These are phyloP conservation scores for Sebastes melanostomus DNA, from an alignment of 2,797 vertebrate genomes.

Conservation along the genomic window DNA sequence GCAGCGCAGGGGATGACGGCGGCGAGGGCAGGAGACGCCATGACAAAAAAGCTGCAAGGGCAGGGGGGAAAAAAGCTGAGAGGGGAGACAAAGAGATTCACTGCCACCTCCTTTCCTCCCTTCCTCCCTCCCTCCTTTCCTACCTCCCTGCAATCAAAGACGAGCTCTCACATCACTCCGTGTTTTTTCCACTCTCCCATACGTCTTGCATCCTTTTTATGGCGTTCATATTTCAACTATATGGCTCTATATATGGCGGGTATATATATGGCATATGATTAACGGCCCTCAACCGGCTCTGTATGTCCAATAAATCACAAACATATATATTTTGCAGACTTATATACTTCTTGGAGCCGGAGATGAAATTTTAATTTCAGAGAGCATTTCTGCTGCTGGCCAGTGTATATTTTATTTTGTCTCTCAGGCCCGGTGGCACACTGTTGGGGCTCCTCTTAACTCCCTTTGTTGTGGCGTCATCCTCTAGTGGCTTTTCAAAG, in stretches of 20 bases:
- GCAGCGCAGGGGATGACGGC: constrained; percentile 58
- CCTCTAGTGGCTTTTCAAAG: constrained; percentile 13
- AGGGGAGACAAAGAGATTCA: constrained; percentile 52
- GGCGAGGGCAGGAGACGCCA: constrained; percentile 33
- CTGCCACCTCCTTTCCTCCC: constrained; percentile 7
- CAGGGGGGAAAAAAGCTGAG: not conserved
- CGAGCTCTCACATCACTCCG: constrained; percentile 46
- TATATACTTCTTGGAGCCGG: constrained; percentile 57
- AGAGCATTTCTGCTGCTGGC: constrained; percentile 38
- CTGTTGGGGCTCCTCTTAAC: not conserved
- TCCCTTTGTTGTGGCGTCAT: constrained; percentile 35
- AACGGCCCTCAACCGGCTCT: constrained; percentile 62
- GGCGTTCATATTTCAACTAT: constrained; percentile 76
- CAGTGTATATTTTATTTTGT: not conserved
- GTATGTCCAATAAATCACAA: constrained; percentile 74
- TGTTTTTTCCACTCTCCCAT: constrained; percentile 46
- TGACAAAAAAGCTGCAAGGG: constrained; percentile 24
- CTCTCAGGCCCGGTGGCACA: not conserved
- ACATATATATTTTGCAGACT: constrained; percentile 74
- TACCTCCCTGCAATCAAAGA: constrained; percentile 39
- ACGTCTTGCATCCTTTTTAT: constrained; percentile 74
- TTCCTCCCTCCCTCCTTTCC: not conserved
- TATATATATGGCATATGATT: constrained; percentile 72
- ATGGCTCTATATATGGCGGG: constrained; percentile 65
- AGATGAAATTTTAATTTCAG: constrained; percentile 77